Conservation (phyloP, 2,113 vertebrate species). For the Platanista minor region DNA sequence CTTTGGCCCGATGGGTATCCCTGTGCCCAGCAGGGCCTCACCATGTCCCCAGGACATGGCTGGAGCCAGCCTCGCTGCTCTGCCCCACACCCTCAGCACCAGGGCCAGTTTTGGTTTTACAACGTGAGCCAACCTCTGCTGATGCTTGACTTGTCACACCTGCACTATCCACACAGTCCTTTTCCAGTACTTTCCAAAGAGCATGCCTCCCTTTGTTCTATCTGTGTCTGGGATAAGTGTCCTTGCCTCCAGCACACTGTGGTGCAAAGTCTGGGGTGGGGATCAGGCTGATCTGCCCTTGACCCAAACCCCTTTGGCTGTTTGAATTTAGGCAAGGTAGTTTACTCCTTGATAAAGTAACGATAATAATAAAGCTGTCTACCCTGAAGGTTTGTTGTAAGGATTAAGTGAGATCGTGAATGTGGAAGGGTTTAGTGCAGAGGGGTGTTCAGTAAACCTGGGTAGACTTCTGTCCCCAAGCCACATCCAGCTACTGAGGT, state of each 20-base stretch:
- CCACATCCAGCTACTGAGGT: neutral
- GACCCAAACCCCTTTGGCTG: neutral
- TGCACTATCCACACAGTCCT: neutral
- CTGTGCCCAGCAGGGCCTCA: no score
- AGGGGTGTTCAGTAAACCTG: neutral
- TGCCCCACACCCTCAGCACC: rapidly evolving
- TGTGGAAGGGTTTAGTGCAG: neutral
- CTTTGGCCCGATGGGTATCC: neutral
- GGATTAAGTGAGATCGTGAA: neutral
- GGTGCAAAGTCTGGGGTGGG: neutral
- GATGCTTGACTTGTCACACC: neutral
- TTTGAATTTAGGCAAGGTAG: neutral
- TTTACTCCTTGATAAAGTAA: neutral
- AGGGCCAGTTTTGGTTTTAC: neutral
- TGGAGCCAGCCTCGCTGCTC: rapidly evolving
- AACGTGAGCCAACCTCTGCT: neutral
- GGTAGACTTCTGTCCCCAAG: neutral
- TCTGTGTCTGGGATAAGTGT: neutral
- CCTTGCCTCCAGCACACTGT: neutral
- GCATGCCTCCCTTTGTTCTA: neutral
- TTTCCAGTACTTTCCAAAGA: neutral
- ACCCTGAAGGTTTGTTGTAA: neutral
- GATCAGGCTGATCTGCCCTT: neutral
- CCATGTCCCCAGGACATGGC: rapidly evolving
- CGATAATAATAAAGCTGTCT: neutral